phyloP scores from a whole-genome alignment of 1,140 invertebrate genomes.

The Brachionus rubens region DNA sequence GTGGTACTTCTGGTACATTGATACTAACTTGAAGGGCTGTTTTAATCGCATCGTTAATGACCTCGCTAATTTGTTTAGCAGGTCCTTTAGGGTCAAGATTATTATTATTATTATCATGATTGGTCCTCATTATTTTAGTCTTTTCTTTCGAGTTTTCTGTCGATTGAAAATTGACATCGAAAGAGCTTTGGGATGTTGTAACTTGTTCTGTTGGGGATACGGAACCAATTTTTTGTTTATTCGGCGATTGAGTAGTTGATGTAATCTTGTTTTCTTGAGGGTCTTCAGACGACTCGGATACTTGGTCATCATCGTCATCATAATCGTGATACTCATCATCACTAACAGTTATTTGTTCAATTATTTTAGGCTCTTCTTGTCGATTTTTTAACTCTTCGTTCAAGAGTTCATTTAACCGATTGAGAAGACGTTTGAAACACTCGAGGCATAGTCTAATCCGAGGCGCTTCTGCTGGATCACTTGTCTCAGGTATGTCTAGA shows the following conservation, averaged over 20 bases:
- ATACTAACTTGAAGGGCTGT: neutral
- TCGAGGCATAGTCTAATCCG: slow-evolving; percentile 2
- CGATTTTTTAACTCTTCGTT: neutral
- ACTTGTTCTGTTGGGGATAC: slow-evolving; percentile 14
- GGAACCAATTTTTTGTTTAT: neutral
- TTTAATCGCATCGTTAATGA: slow-evolving; percentile 25
- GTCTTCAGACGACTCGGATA: neutral
- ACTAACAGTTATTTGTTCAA: neutral
- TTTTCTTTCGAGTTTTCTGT: slow-evolving; percentile 35
- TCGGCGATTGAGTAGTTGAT: slow-evolving; percentile 8
- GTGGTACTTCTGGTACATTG: neutral
- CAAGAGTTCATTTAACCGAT: neutral
- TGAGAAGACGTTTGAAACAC: neutral
- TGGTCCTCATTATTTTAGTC: slow-evolving; percentile 3
- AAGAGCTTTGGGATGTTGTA: neutral
- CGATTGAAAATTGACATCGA: neutral
- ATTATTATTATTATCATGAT: neutral
- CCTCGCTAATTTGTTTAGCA: slow-evolving; percentile 12
- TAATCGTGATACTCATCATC: slow-evolving; percentile 38
- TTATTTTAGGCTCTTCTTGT: neutral
- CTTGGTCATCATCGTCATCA: neutral
- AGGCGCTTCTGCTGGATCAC: neutral
- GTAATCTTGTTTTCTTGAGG: neutral
- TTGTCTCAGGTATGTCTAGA: slow-evolving; percentile 15
- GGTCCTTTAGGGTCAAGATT: neutral